Base-by-base conservation (phyloP, 2,113 vertebrate genomes). In the Sarotherodon lohbergeri region DNA sequence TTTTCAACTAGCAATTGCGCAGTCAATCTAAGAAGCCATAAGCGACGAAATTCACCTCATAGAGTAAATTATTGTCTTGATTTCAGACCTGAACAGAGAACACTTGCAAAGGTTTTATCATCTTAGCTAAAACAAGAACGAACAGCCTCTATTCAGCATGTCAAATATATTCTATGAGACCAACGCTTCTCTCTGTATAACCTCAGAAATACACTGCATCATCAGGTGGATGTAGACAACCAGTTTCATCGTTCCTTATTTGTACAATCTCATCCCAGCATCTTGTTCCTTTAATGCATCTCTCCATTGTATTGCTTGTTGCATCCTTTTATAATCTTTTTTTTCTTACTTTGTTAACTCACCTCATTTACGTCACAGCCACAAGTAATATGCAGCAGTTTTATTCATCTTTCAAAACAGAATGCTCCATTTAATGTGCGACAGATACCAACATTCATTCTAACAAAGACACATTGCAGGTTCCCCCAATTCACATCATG, bases 201-300 rank as follows among this genome's bases (percentile, higher is more conserved):
- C 80, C 59, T 89, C 86, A 91, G 89, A 94, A 91, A 92, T 90
- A 90, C 91, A 86, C 90, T 90, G 91, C 91, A 93, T 95, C 95
- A 94, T 94, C 93, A 94, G 93, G 91, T 91, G 94, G 94, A 96
- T 95, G 95, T 94, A 94, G 93, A 95, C 92, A 93, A 95, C 94
- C 95, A 95, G 94, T 95, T 92, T 91, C 92, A 95, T 93, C 4
- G 46, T 89, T 92, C 76, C 89, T 92, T 84, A 85, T 92, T 91
- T 92, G 71, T 83, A 91, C 66, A 13, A 82, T 91, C 86, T 90
- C 91, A 93, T 91, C 86, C 86, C 82, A 92, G 90, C 90, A 94
- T 93, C 94, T 89, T 89, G 88, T 94, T 93, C 85, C 56, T 95
- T 94, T 93, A 39, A 81, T 86, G 90, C 92, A 93, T 93, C 91